Evolutionary conservation across 2,797 vertebrate species (phyloP), one percentile per base, ranked within the genome.

Genomic region (Thripadectes ignobilis): DNA sequence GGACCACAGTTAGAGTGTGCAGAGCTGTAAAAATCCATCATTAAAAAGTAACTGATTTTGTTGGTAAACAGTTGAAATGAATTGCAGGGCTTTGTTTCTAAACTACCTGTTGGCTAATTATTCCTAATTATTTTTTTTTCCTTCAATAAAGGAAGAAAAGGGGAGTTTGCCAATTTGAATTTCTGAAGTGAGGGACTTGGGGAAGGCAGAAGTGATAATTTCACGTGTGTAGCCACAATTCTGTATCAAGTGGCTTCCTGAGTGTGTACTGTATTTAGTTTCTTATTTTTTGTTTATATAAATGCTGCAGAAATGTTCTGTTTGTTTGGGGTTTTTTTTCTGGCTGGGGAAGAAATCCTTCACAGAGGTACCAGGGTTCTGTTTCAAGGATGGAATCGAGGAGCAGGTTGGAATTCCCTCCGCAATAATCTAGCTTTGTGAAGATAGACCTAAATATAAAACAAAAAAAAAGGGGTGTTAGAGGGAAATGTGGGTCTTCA

Each of bases 171-270:
- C 11, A 5, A 54, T 27, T 6, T 5, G 12, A 36, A 30, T 80
- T 39, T 59, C 55, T 58, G 66, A 34, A 71, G 26, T 16, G 39
- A 17, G 22, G 30, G 21, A 46, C 51, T 68, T 68, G 3, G 13
- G 34, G 32, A 68, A 68, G 65, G 27, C 62, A 51, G 75, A 59
- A 36, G 10, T 0, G 14, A 14, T 30, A 43, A 43, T 11, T 6
- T 9, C 29, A 22, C 7, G 3, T 26, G 14, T 0, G 49, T 51
- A 51, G 49, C 0, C 24, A 49, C 58, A 32, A 45, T 46, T 61
- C 36, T 45, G 12, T 57, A 14, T 41, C 3, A 0, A 1, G 0
- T 54, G 24, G 18, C 30, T 65, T 74, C 41, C 36, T 29, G 34
- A 26, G 52, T 39, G 48, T 27, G 69, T n/a, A 7, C 17, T 23